Conservation (phyloP, 2,797 vertebrate species). For the Acomys russatus region DNA sequence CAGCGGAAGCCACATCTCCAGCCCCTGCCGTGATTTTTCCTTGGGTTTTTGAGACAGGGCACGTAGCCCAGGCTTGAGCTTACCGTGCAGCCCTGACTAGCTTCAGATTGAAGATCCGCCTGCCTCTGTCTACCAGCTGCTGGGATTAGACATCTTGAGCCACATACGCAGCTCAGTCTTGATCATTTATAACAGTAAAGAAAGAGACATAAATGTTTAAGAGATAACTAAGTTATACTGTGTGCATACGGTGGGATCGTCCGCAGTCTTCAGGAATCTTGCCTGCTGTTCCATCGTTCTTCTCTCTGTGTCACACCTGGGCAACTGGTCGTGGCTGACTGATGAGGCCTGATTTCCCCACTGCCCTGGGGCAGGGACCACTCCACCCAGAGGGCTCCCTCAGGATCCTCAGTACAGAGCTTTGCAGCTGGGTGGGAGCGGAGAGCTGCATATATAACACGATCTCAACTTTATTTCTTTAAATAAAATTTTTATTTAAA, state of each 20-base stretch:
- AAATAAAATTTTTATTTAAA: slow-evolving; percentile 80
- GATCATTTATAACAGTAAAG: slow-evolving; percentile 54
- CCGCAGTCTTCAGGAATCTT: background rate
- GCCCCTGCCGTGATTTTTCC: background rate
- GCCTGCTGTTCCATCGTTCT: background rate
- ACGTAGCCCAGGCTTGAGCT: background rate
- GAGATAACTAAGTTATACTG: slow-evolving; percentile 55
- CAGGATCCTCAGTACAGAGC: background rate
- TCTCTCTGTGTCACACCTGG: background rate
- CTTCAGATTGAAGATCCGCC: background rate
- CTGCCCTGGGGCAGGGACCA: background rate
- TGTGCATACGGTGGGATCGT: background rate
- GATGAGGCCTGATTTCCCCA: background rate
- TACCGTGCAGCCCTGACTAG: background rate
- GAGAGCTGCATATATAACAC: background rate
- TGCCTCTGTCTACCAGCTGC: background rate
- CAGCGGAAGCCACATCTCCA: background rate
- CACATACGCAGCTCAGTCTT: slow-evolving; percentile 1
- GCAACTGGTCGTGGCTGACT: background rate
- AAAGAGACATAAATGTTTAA: slow-evolving; percentile 39
- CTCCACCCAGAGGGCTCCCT: background rate
- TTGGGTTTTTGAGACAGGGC: background rate
- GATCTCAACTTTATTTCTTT: slow-evolving; percentile 74
- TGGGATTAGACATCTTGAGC: background rate
- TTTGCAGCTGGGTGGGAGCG: background rate